Conservation (phyloP, 2,113 vertebrate species). For the Pipa parva region DNA sequence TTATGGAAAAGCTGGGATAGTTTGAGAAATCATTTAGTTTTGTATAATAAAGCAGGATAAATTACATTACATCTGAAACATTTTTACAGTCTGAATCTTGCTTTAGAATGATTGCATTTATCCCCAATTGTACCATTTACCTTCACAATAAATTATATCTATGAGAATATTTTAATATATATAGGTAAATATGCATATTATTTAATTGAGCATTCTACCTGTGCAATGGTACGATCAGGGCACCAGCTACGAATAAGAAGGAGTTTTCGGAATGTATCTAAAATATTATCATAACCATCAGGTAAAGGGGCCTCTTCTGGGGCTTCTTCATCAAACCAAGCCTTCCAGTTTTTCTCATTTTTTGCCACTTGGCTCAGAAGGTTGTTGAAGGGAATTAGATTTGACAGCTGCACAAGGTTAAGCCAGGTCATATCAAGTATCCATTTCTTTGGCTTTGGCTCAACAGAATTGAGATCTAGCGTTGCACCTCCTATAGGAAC, state of each 20-base stretch:
- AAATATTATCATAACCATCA: slow-evolving; percentile 64
- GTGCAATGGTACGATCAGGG: slow-evolving; percentile 71
- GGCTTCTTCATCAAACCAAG: slow-evolving; percentile 71
- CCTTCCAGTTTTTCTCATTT: slow-evolving; percentile 70
- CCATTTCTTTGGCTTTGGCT: slow-evolving; percentile 73
- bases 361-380: slow-evolving; percentile 65
- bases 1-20: too few species aligned
- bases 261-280: slow-evolving; percentile 71
- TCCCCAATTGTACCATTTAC: too few species aligned
- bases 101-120: too few species aligned
- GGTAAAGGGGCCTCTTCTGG: slow-evolving; percentile 68
- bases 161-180: too few species aligned
- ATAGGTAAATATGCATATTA: background rate
- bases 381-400: slow-evolving; percentile 60
- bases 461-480: slow-evolving; percentile 73
- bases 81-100: too few species aligned
- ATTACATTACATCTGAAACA: too few species aligned
- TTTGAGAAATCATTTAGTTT: too few species aligned
- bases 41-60: too few species aligned
- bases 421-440: slow-evolving; percentile 80
- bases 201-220: slow-evolving; percentile 59
- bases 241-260: slow-evolving; percentile 79
- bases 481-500: slow-evolving; percentile 67
- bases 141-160: too few species aligned
- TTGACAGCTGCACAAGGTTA: slow-evolving; percentile 76